A percentile compares a stretch with the other conserved stretches of the same genome.
phyloP scores from a whole-genome alignment of 2,888 invertebrate species.

The Parelbella ahira region DNA sequence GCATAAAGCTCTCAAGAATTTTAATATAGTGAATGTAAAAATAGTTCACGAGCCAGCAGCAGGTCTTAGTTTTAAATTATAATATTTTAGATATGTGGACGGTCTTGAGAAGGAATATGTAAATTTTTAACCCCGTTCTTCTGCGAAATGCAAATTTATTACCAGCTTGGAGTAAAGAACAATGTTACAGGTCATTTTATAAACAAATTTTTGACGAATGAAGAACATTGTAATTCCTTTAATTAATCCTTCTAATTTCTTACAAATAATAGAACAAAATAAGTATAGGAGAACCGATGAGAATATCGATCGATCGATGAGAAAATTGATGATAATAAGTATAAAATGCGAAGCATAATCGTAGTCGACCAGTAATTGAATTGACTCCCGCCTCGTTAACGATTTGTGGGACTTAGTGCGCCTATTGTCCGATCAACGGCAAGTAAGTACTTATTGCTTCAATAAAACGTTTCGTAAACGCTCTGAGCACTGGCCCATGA shows the following conservation, averaged over 20 bases:
- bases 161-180: no score
- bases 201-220: no score
- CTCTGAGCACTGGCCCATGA: slow-evolving; percentile 47
- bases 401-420: slow-evolving; percentile 27
- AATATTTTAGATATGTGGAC: slow-evolving; percentile 17
- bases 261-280: no score
- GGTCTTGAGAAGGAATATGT: slow-evolving; percentile 20
- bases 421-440: slow-evolving; percentile 38
- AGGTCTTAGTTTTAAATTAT: slow-evolving; percentile 41
- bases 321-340: no score
- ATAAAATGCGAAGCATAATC: no score
- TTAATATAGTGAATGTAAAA: slow-evolving; percentile 46
- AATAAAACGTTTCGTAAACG: slow-evolving; percentile 62
- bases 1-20: slow-evolving; percentile 39
- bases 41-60: slow-evolving; percentile 35
- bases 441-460: slow-evolving; percentile 64
- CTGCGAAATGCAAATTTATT: neutral
- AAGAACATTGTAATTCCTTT: no score
- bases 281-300: no score
- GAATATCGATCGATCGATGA: no score
- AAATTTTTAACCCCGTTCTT: slow-evolving; percentile 11
- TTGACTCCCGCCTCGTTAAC: slow-evolving; percentile 25
- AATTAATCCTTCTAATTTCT: no score
- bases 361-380: no score
- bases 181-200: no score